Percentiles rank a stretch among this genome's conserved stretches.
phyloP scores from a whole-genome alignment of 2,113 vertebrate genomes.

The Cricetomys ansorgei region DNA sequence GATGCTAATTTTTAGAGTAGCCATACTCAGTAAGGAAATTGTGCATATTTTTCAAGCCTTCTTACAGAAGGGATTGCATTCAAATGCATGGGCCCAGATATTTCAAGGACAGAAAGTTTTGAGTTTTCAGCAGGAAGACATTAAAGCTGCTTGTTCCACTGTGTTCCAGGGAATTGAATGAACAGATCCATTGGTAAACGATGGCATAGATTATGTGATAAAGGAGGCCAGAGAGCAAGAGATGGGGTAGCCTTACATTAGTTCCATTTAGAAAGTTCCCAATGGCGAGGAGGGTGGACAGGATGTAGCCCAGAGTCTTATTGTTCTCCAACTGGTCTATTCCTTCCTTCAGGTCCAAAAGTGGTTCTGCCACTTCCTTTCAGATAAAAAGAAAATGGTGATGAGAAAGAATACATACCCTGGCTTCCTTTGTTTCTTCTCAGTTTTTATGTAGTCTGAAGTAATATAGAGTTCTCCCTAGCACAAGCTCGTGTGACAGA shows the following conservation, averaged over 20 bases:
- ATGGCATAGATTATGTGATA: background rate
- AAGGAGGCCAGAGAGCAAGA: background rate
- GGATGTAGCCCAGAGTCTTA: constrained; percentile 95
- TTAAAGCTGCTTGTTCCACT: background rate
- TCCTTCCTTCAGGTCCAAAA: constrained; percentile 98
- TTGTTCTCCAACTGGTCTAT: constrained; percentile 99
- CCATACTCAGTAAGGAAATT: background rate
- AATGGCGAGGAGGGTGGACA: constrained; percentile 96
- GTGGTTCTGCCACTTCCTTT: constrained; percentile 97
- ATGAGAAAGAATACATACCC: background rate
- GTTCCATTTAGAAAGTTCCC: constrained; percentile 99
- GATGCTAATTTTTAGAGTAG: constrained; percentile 23
- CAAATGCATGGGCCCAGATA: background rate
- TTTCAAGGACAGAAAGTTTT: background rate
- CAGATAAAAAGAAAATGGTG: constrained; percentile 63
- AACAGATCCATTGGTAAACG: background rate
- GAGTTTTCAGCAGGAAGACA: constrained; percentile 13
- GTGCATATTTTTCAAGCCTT: constrained; percentile 43
- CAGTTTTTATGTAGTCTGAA: background rate
- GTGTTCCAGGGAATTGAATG: background rate
- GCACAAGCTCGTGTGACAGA: background rate
- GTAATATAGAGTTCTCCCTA: background rate
- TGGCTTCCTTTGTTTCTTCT: background rate
- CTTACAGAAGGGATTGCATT: background rate
- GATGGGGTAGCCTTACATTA: constrained; percentile 90